These are phyloP conservation scores for Teleiodes luculella DNA, from an alignment of 2,888 invertebrate species.

Conservation along the genomic window DNA sequence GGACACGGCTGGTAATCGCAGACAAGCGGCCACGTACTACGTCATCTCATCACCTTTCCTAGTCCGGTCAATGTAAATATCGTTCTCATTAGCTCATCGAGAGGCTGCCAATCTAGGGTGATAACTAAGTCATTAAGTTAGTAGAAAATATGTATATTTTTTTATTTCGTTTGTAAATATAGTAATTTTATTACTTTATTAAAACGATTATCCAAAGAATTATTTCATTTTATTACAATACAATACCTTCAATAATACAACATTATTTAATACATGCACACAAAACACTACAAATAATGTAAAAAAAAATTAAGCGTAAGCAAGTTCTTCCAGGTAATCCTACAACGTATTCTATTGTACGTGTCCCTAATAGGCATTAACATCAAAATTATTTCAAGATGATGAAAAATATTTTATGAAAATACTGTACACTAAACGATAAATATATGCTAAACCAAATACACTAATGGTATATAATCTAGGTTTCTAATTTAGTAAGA, in stretches of 20 bases:
- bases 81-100: conserved; percentile 65
- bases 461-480: too few species aligned
- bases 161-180: conserved; percentile 66
- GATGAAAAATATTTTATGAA: too few species aligned
- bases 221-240: conserved; percentile 32
- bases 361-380: too few species aligned
- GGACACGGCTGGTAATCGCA: conserved; percentile 27
- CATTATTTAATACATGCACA: not conserved
- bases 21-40: not conserved
- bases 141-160: conserved; percentile 44
- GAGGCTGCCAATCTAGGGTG: conserved; percentile 76
- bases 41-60: conserved; percentile 39
- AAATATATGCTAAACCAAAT: too few species aligned
- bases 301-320: too few species aligned
- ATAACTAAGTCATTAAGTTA: conserved; percentile 77
- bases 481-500: too few species aligned
- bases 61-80: conserved; percentile 68
- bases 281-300: not conserved
- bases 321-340: too few species aligned
- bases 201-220: conserved; percentile 65
- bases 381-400: too few species aligned
- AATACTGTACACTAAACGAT: too few species aligned
- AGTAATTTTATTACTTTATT: conserved; percentile 54
- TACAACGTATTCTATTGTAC: too few species aligned
- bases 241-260: not conserved